These are phyloP conservation scores for Ramazzottius varieornatus DNA, from an alignment of 2,888 invertebrate species.

Conservation along the genomic window DNA sequence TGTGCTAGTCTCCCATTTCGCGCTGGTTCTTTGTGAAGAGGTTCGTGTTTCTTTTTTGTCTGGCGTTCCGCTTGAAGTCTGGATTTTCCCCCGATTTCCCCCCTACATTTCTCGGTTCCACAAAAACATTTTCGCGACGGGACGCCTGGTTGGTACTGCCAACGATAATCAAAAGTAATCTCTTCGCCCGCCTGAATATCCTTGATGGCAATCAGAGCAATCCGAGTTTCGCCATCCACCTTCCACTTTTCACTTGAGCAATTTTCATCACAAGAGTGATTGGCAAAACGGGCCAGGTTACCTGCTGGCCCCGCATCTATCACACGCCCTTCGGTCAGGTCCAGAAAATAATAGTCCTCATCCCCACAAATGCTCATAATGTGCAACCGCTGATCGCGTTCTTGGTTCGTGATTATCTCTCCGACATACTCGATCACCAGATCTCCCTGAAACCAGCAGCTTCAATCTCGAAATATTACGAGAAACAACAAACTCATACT, in stretches of 20 bases:
- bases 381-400: conserved; percentile 49
- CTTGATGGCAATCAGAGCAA: conserved; percentile 56
- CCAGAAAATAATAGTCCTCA: conserved; percentile 78
- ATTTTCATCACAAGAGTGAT: conserved; percentile 84
- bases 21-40: too few relatives aligned
- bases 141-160: background rate
- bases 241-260: conserved; percentile 89
- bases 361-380: conserved; percentile 55
- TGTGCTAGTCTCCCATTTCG: too few relatives aligned
- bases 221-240: conserved; percentile 61
- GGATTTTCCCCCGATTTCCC: background rate
- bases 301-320: conserved; percentile 89
- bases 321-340: conserved; percentile 59
- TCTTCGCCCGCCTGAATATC: conserved; percentile 32
- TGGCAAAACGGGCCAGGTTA: conserved; percentile 53
- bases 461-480: conserved; percentile 2
- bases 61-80: too few relatives aligned
- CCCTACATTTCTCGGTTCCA: background rate
- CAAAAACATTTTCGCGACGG: background rate
- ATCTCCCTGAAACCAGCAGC: conserved; percentile 30
- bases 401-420: conserved; percentile 66
- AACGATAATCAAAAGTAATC: background rate
- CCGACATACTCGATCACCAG: conserved; percentile 91
- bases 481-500: too few relatives aligned
- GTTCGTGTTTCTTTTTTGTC: too few relatives aligned